phyloP scores from a whole-genome alignment of 1,140 invertebrate genomes.

The Nasonia vitripennis region DNA sequence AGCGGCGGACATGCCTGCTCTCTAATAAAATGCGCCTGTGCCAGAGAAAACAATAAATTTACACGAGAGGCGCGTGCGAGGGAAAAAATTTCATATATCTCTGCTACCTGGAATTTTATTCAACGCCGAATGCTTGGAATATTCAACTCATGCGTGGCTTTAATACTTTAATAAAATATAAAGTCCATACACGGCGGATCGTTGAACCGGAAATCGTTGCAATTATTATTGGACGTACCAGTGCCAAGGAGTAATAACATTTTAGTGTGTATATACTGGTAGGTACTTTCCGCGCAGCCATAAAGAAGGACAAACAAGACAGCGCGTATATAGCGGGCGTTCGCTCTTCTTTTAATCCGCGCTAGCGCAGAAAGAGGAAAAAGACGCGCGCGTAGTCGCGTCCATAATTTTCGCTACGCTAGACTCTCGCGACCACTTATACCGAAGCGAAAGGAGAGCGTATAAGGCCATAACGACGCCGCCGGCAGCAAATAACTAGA shows the following conservation, averaged over 20 bases:
- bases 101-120: conserved; percentile 1
- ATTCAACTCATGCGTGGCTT: neutral
- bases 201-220: too few species aligned
- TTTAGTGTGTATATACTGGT: neutral
- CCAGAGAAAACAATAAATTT: conserved; percentile 34
- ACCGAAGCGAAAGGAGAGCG: neutral
- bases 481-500: neutral
- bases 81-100: conserved; percentile 1
- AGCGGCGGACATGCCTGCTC: neutral
- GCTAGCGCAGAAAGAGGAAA: neutral
- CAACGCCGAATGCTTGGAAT: neutral
- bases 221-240: too few species aligned
- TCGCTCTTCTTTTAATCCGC: neutral
- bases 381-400: neutral
- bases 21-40: neutral
- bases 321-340: neutral
- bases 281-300: neutral
- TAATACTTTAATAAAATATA: neutral
- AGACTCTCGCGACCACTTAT: conserved; percentile 6
- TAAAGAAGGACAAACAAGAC: conserved; percentile 1
- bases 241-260: neutral
- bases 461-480: neutral
- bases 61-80: neutral
- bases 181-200: neutral
- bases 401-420: neutral